These are phyloP conservation scores for Pygoscelis antarcticus DNA, from an alignment of 2,113 vertebrate genomes.

Conservation along the genomic window DNA sequence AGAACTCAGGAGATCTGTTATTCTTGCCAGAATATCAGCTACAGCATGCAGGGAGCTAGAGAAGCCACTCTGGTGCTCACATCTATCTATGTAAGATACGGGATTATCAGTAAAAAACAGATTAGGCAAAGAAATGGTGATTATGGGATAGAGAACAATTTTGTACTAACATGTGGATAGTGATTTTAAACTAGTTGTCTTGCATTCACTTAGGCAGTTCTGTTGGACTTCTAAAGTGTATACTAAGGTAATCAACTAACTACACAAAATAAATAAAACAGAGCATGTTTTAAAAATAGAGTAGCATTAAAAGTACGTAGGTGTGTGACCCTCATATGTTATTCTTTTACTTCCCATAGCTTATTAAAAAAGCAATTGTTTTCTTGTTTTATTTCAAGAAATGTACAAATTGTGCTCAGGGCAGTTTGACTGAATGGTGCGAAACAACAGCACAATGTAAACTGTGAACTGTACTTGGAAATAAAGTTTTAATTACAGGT, in stretches of 20 bases:
- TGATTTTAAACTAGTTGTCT: neutral
- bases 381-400: constrained; percentile 25
- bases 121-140: neutral
- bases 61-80: neutral
- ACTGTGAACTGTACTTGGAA: constrained; percentile 43
- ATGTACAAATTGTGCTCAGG: neutral
- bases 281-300: neutral
- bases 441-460: constrained; percentile 12
- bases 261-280: neutral
- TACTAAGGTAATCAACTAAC: neutral
- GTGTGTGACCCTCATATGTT: neutral
- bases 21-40: neutral
- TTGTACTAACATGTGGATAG: neutral
- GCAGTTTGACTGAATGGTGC: constrained; percentile 1
- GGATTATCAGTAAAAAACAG: neutral
- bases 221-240: neutral
- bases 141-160: neutral
- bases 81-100: neutral
- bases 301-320: neutral
- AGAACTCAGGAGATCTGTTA: neutral
- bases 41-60: neutral
- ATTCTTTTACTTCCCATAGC: neutral
- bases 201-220: neutral
- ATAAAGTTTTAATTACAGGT: constrained; percentile 34
- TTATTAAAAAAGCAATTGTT: neutral